Conservation (phyloP, 2,113 vertebrate genomes). For the Lycaon pictus region DNA sequence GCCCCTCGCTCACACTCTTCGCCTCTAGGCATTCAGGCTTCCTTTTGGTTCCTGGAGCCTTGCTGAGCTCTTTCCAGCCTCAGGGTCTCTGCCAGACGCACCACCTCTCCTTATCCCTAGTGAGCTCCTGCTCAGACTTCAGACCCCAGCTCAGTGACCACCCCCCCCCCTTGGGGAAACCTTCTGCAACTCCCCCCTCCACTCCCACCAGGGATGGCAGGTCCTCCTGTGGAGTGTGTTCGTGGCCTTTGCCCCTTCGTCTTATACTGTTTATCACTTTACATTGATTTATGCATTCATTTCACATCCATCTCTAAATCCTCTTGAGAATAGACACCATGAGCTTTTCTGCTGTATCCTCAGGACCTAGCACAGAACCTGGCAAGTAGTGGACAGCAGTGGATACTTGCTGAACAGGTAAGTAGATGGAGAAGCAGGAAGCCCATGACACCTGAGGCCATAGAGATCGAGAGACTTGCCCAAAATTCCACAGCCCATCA, state of each 20-base stretch:
- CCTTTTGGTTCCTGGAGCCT: neutral
- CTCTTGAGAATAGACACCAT: rapidly evolving
- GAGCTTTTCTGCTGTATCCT: neutral
- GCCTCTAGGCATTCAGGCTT: neutral
- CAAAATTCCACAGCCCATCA: neutral
- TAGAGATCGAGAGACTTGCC: neutral
- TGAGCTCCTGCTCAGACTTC: neutral
- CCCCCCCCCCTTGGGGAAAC: neutral
- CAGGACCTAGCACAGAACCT: neutral
- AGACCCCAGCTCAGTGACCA: neutral
- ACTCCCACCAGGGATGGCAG: neutral
- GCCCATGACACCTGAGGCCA: neutral
- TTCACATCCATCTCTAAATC: neutral
- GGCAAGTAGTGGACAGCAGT: neutral
- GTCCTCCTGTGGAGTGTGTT: neutral
- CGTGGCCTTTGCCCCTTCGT: neutral
- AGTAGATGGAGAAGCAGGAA: neutral
- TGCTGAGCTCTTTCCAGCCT: neutral
- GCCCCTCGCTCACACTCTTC: neutral
- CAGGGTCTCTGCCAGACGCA: neutral
- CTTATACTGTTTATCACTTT: neutral
- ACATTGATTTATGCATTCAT: neutral
- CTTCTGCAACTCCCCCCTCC: neutral
- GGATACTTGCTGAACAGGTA: neutral
- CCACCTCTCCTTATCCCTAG: neutral